Conservation (phyloP, 2,888 invertebrate genomes). For the Marasmarcha lunaedactyla region DNA sequence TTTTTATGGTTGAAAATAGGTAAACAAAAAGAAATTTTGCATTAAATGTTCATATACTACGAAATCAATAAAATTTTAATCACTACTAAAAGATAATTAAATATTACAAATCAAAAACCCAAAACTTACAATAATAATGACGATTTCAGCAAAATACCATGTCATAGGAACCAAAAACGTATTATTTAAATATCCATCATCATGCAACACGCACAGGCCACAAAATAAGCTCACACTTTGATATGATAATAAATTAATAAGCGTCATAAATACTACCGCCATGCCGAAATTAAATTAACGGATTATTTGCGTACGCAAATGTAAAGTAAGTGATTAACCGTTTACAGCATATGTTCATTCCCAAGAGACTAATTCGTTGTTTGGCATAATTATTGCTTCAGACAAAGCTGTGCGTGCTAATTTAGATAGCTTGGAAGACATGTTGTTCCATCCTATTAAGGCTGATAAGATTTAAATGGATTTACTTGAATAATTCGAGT, state of each 20-base stretch:
- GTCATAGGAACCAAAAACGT: background rate
- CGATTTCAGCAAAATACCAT: background rate
- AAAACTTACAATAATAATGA: background rate
- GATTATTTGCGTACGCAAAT: slow-evolving; percentile 64
- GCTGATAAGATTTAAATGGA: too few relatives aligned
- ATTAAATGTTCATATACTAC: too few relatives aligned
- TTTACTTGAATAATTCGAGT: too few relatives aligned
- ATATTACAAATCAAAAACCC: too few relatives aligned
- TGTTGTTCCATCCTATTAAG: too few relatives aligned
- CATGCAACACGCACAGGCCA: slow-evolving; percentile 32
- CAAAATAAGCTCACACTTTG: slow-evolving; percentile 57
- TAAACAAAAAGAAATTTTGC: too few relatives aligned
- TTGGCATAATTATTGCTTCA: slow-evolving; percentile 59
- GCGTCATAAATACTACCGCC: slow-evolving; percentile 49
- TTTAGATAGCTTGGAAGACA: too few relatives aligned
- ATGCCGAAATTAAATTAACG: slow-evolving; percentile 58
- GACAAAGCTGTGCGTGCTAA: slow-evolving; percentile 39
- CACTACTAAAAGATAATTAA: too few relatives aligned
- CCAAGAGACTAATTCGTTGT: slow-evolving; percentile 67
- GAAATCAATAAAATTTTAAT: too few relatives aligned
- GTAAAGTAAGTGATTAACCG: slow-evolving; percentile 66
- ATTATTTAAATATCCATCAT: slow-evolving; percentile 4
- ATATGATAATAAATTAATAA: slow-evolving; percentile 65
- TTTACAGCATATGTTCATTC: slow-evolving; percentile 59
- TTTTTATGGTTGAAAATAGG: too few relatives aligned